Evolutionary conservation across 2,888 invertebrate species (phyloP).

Genomic region (Belgica antarctica): DNA sequence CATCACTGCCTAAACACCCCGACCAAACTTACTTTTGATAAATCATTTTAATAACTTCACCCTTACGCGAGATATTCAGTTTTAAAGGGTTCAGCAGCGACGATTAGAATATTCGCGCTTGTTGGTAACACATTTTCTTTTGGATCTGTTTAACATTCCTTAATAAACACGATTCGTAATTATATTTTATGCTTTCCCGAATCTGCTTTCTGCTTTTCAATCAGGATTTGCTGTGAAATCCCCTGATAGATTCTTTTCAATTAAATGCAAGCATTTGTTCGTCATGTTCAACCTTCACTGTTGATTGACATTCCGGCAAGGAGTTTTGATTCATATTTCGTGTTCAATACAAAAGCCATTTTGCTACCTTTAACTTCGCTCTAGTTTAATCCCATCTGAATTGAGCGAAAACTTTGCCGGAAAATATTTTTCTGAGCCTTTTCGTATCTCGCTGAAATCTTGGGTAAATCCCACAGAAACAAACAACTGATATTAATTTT

Average conservation of each 20-base stretch:
- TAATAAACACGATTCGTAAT: not conserved
- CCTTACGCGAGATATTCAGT: slow-evolving; percentile 1
- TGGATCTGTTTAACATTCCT: slow-evolving; percentile 11
- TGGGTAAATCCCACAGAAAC: slow-evolving; percentile 21
- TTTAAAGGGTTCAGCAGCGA: not conserved
- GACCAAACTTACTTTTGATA: not conserved
- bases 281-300: too few relatives aligned
- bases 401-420: too few relatives aligned
- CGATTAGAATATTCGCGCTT: not conserved
- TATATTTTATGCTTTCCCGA: too few relatives aligned
- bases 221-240: not conserved
- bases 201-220: too few relatives aligned
- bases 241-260: not conserved
- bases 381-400: not conserved
- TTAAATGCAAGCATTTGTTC: not conserved
- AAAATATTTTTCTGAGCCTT: not conserved
- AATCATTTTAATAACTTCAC: slow-evolving; percentile 25
- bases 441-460: not conserved
- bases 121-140: slow-evolving; percentile 13
- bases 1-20: not conserved
- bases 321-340: slow-evolving; percentile 1
- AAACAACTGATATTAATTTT: slow-evolving; percentile 24
- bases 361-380: not conserved
- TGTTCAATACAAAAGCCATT: slow-evolving; percentile 1
- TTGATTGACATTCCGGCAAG: not conserved